Percentiles rank a stretch among this genome's conserved stretches.
phyloP scores from a whole-genome alignment of 2,888 invertebrate species.

The Anthophora plumipes region DNA sequence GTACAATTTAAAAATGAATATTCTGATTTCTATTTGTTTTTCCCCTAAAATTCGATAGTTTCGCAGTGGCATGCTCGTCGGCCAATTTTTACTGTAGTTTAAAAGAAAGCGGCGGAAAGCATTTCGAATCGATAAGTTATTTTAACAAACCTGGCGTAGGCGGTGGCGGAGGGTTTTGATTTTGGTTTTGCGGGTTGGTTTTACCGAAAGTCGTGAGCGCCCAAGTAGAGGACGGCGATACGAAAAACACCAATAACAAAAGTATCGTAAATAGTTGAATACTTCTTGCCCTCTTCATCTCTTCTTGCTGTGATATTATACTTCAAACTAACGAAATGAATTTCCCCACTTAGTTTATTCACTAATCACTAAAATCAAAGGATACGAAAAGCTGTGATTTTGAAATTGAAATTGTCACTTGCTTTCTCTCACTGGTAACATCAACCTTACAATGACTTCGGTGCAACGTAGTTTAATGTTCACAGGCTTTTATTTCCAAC shows the following conservation, averaged over 20 bases:
- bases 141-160: conserved; percentile 86
- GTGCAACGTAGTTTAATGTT: background rate
- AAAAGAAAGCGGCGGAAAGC: background rate
- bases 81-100: too few relatives aligned
- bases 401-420: conserved; percentile 27
- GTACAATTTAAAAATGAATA: too few relatives aligned
- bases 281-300: conserved; percentile 67
- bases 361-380: conserved; percentile 43
- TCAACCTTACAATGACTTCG: background rate
- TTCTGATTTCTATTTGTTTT: too few relatives aligned
- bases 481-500: background rate
- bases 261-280: conserved; percentile 62
- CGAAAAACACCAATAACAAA: conserved; percentile 69
- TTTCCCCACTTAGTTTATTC: conserved; percentile 42
- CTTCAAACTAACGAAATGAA: background rate
- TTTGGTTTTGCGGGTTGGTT: conserved; percentile 86
- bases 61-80: too few relatives aligned
- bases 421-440: conserved; percentile 1
- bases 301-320: conserved; percentile 8
- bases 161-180: conserved; percentile 84
- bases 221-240: conserved; percentile 86
- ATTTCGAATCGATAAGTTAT: background rate
- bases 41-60: too few relatives aligned
- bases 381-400: background rate
- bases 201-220: conserved; percentile 90